These are phyloP conservation scores for Vultur gryphus DNA, from an alignment of 2,797 vertebrate species.

Conservation along the genomic window DNA sequence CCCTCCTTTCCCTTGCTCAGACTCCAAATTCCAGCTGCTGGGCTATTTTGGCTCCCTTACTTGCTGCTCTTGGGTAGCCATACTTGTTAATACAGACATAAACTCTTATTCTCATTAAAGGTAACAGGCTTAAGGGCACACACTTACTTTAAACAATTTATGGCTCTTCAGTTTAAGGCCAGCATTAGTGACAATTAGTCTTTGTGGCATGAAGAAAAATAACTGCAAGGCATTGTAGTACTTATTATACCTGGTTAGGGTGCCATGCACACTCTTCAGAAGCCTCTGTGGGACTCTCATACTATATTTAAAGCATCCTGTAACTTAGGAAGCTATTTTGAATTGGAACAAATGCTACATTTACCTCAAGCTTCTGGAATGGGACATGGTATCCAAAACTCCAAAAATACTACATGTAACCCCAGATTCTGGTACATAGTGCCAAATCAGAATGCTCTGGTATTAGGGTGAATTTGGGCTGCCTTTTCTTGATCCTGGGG, in stretches of 20 bases:
- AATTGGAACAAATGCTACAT: conserved; percentile 42
- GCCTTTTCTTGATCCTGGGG: conserved; percentile 32
- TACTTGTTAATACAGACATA: not conserved
- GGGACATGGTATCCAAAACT: conserved; percentile 62
- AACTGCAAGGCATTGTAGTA: not conserved
- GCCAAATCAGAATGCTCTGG: conserved; percentile 45
- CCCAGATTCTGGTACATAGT: conserved; percentile 37
- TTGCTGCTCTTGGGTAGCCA: not conserved
- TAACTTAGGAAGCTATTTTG: conserved; percentile 68
- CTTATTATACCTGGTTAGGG: conserved; percentile 24
- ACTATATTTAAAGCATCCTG: conserved; percentile 66
- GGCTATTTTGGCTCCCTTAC: conserved; percentile 1
- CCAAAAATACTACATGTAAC: conserved; percentile 65
- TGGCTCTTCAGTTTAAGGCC: not conserved
- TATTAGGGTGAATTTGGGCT: conserved; percentile 58
- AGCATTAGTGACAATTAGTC: not conserved
- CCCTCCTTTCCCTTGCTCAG: not conserved
- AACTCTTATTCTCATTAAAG: not conserved
- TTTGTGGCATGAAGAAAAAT: not conserved
- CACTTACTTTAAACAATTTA: not conserved
- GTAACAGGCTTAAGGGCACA: not conserved
- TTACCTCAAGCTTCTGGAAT: conserved; percentile 72
- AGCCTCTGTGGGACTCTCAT: conserved; percentile 8
- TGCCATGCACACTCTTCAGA: not conserved
- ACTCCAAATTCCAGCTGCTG: conserved; percentile 3